Conservation (phyloP, 1,140 invertebrate species). For the Lasaia peninsularis region DNA sequence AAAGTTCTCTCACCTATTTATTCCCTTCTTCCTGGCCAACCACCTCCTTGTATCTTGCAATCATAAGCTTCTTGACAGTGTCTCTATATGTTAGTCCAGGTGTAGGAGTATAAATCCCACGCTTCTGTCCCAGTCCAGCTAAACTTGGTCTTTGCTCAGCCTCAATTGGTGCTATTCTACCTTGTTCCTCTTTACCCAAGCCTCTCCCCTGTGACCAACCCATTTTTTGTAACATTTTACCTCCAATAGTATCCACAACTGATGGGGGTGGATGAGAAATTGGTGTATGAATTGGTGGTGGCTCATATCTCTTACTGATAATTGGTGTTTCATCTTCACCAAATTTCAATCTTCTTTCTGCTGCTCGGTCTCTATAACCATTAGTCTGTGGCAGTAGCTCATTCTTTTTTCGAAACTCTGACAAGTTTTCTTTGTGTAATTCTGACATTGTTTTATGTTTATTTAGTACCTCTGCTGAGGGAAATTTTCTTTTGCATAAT, state of each 20-base stretch:
- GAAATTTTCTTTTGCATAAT: conserved; percentile 96
- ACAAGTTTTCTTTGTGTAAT: conserved; percentile 96
- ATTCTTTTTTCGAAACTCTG: conserved; percentile 78
- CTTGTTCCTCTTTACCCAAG: conserved; percentile 94
- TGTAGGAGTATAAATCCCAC: conserved; percentile 84
- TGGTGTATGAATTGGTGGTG: conserved; percentile 80
- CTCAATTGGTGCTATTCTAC: conserved; percentile 94
- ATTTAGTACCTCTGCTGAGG: conserved; percentile 90
- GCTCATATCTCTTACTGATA: conserved; percentile 78
- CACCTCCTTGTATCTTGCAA: conserved; percentile 88
- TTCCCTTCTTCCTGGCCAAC: conserved; percentile 76
- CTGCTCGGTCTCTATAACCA: conserved; percentile 94
- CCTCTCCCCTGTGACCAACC: conserved; percentile 98
- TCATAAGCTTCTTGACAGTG: conserved; percentile 94
- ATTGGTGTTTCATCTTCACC: conserved; percentile 89
- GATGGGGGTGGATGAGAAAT: conserved; percentile 76
- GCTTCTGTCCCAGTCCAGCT: conserved; percentile 86
- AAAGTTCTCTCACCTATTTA: conserved; percentile 53
- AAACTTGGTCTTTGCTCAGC: conserved; percentile 81
- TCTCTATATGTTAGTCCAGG: conserved; percentile 93
- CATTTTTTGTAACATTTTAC: conserved; percentile 97
- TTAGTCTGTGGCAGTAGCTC: conserved; percentile 76
- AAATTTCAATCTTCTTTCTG: conserved; percentile 95
- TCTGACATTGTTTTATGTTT: conserved; percentile 97
- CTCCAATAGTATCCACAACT: conserved; percentile 86